Conservation (phyloP, 2,113 vertebrate species). For the Bos javanicus region DNA sequence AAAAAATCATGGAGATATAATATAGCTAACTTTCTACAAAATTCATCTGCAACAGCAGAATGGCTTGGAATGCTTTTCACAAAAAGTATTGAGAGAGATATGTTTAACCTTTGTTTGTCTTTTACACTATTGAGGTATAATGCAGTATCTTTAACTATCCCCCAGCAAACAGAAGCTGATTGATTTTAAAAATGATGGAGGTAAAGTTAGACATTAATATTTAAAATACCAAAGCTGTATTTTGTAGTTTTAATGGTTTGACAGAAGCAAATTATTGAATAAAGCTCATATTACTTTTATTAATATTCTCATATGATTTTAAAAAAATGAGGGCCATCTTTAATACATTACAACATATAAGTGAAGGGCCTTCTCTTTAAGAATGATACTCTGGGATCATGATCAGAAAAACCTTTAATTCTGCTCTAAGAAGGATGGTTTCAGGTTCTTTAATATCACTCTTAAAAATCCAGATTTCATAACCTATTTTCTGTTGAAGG, state of each 20-base stretch:
- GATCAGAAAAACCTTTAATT: background rate
- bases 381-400: background rate
- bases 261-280: background rate
- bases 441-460: background rate
- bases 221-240: background rate
- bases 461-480: background rate
- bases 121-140: constrained; percentile 37
- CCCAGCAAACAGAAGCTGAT: constrained; percentile 45
- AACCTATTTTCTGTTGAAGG: background rate
- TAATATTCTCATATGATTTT: background rate
- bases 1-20: background rate
- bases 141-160: constrained; percentile 33
- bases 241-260: background rate
- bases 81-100: background rate
- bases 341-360: background rate
- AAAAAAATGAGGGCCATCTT: background rate
- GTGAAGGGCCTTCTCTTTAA: background rate
- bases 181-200: constrained; percentile 52
- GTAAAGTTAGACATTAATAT: constrained; percentile 47
- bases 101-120: constrained; percentile 9
- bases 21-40: background rate
- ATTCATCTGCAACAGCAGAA: background rate
- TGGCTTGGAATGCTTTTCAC: background rate
- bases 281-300: background rate
- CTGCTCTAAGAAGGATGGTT: background rate